Base-by-base conservation (phyloP, 2,797 vertebrate species). In the Dermochelys coriacea region DNA sequence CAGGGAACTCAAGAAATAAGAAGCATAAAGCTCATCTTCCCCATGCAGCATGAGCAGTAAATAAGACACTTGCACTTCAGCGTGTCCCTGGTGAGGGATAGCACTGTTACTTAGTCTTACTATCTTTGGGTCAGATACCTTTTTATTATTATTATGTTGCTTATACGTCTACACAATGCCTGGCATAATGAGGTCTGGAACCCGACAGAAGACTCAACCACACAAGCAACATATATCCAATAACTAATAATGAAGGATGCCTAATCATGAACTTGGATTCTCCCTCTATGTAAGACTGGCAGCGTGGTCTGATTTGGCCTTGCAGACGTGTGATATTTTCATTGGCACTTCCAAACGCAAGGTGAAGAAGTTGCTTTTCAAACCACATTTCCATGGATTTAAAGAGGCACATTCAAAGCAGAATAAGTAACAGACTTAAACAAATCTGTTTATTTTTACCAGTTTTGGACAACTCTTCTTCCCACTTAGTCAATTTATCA, bases 1-100 rank as follows among this genome's bases (percentile, higher is more conserved):
- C 88, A 71, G 61, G 89, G 90, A 93, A 93, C 94, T 84, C 50
- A 68, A 90, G 55, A 95, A 96, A 94, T 90, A 87, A 90, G 87
- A 95, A 95, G 90, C 87, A 95, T 93, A 96, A 93, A 93, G 80
- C 94, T 89, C 94, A 89, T 34, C 80, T 97, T 92, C 87, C 88
- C n/a, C 80, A 74, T 5, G 31, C 41, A 88, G 85, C 94, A 91
- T 1, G 6, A 93, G 59, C 2, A 21, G 82, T 85, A 97, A 96
- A 95, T 90, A 97, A 82, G 77, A 34, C 85, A 87, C 90, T 90
- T 91, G 82, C 88, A 88, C 94, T 95, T 97, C 93, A 96, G 91
- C 88, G 91, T 95, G 91, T 94, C 81, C 90, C 90, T 96, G 94
- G 91, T 88, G 94, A 86, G 94, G 61, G n/a, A 68, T 81, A 84